Percentiles rank a stretch among this genome's conserved stretches.
These are phyloP conservation scores for Meloidogyne floridensis DNA, from an alignment of 1,140 invertebrate genomes.

Conservation along the genomic window DNA sequence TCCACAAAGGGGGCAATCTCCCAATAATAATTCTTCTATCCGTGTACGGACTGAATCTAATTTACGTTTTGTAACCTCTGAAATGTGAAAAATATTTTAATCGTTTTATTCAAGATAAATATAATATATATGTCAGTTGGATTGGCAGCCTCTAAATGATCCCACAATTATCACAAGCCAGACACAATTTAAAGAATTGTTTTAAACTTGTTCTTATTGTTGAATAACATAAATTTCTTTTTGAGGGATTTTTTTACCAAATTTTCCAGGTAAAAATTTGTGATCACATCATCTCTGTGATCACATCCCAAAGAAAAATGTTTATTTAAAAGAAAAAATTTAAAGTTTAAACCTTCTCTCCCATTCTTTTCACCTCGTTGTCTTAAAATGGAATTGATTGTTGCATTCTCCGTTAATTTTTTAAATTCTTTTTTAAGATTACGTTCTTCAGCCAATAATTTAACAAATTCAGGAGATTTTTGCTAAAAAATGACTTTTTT, in stretches of 20 bases:
- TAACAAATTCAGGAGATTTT: neutral
- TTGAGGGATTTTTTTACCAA: too few species aligned
- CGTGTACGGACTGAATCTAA: slow-evolving; percentile 6
- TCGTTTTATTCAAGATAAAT: neutral
- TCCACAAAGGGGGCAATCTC: slow-evolving; percentile 89
- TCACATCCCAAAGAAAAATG: too few species aligned
- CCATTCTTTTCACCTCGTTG: neutral
- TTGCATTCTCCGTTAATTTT: neutral
- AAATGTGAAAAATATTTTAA: slow-evolving; percentile 13
- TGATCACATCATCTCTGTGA: too few species aligned
- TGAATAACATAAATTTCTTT: too few species aligned
- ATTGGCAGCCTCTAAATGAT: too few species aligned
- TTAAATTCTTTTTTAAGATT: slow-evolving; percentile 26
- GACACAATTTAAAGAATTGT: too few species aligned
- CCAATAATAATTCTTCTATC: slow-evolving; percentile 75
- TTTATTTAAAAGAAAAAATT: neutral
- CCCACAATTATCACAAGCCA: too few species aligned
- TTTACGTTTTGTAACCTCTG: neutral
- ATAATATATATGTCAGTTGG: too few species aligned
- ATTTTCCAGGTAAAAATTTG: too few species aligned
- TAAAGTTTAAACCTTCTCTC: slow-evolving; percentile 6
- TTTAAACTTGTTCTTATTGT: too few species aligned
- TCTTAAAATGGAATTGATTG: neutral
- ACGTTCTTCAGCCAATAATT: slow-evolving; percentile 17
- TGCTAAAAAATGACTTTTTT: slow-evolving; percentile 11